Evolutionary conservation across 2,888 invertebrate genomes (phyloP), one percentile per base, ranked within the genome.

Genomic region (Rhamnusium bicolor): DNA sequence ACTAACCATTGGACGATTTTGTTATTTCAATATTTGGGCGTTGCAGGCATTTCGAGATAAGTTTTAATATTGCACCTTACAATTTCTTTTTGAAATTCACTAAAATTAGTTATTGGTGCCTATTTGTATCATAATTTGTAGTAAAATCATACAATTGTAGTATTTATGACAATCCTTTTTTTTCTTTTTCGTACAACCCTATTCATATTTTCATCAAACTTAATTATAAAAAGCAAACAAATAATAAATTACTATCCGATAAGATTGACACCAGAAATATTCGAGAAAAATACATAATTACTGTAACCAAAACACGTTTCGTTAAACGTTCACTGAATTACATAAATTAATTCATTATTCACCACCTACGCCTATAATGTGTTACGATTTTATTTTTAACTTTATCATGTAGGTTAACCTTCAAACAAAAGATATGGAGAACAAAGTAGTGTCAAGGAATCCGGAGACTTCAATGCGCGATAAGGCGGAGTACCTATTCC

Each of bases 381-480:
- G 58, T 18, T 58, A 58, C 60, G 60, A 46, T 61, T 69, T 72
- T 56, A 72, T 74, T 71, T 66, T 73, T 58, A 65, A 68, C 65
- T 21, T 54, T 54, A 54, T 54, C 54, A 54, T 7, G 14, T 75
- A 73, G 73, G 71, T 73, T 72, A 73, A 65, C 75, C 72, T 78
- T 71, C 60, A 46, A 65, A 74, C 40, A 51, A 54, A 49, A 62
- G 4, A 24, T 32, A 18, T 12, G 40, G 21, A 47, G 61, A 74
- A 3, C 40, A 47, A 73, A 58, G 67, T 18, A 53, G 47, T 62
- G 51, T 66, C 69, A 54, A 69, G 70, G 72, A 75, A 62, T 73
- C 72, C 72, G 75, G 74, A 75, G 73, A 76, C 66, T 56, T 46
- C 54, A 70, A 72, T 46, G 71, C 51, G 60, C 71, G 74, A 74